phyloP scores from a whole-genome alignment of 2,113 vertebrate species.

The Quiscalus mexicanus region DNA sequence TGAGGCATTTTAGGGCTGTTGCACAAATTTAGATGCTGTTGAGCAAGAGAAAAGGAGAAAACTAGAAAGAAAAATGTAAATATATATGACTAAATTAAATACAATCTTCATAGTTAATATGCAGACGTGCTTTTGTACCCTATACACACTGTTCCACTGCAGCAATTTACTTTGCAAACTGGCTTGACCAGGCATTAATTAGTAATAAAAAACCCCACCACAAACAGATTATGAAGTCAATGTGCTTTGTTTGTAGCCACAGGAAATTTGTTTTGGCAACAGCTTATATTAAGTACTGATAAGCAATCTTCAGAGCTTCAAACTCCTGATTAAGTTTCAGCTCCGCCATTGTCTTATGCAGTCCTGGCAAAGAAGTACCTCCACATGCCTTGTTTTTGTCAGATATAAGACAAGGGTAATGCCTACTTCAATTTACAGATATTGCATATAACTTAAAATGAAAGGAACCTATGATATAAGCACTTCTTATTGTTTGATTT shows the following conservation, averaged over 20 bases:
- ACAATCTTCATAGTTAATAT: constrained; percentile 49
- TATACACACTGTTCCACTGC: constrained; percentile 1
- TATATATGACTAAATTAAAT: constrained; percentile 65
- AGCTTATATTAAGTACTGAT: constrained; percentile 27
- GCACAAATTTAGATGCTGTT: constrained; percentile 49
- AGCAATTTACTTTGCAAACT: constrained; percentile 46
- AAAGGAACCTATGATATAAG: background rate
- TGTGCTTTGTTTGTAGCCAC: background rate
- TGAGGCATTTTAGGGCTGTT: constrained; percentile 61
- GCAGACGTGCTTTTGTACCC: constrained; percentile 25
- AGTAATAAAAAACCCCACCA: background rate
- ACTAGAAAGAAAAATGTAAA: constrained; percentile 70
- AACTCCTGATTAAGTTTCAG: background rate
- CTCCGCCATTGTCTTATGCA: background rate
- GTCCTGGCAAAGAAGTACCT: background rate
- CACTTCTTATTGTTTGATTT: background rate
- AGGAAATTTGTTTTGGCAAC: constrained; percentile 17
- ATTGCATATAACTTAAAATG: background rate
- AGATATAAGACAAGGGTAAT: background rate
- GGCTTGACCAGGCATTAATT: constrained; percentile 33
- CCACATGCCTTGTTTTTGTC: background rate
- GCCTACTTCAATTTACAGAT: background rate
- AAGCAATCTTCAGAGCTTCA: constrained; percentile 20
- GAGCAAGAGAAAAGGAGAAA: constrained; percentile 32
- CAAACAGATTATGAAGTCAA: constrained; percentile 34